These are phyloP conservation scores for Blera fallax DNA, from an alignment of 2,888 invertebrate species.

Conservation along the genomic window DNA sequence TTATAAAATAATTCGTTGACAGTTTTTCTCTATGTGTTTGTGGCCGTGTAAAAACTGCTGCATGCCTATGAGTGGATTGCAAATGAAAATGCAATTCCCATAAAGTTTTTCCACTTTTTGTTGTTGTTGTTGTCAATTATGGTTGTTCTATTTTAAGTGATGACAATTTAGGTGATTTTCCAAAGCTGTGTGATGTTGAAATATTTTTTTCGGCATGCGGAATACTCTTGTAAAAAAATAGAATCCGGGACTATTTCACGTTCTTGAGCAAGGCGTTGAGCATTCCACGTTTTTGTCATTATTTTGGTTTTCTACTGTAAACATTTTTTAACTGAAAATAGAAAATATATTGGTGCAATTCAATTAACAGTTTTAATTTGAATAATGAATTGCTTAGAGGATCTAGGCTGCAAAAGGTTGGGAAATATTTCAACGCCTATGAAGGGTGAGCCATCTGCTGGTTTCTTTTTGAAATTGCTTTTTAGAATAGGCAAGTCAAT, in stretches of 20 bases:
- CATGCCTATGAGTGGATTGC: not conserved
- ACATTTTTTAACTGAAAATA: too few species aligned
- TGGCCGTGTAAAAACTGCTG: not conserved
- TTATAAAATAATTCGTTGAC: slow-evolving; percentile 49
- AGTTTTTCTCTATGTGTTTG: not conserved
- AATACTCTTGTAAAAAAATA: not conserved
- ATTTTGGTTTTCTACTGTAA: too few species aligned
- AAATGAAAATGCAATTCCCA: slow-evolving; percentile 26
- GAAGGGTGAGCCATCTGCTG: too few species aligned
- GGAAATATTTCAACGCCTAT: too few species aligned
- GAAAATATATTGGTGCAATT: too few species aligned
- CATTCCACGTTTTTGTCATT: too few species aligned
- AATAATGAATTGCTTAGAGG: too few species aligned
- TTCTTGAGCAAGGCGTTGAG: too few species aligned
- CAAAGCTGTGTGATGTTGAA: not conserved
- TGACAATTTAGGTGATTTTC: not conserved
- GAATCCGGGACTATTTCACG: not conserved
- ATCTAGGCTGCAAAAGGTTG: too few species aligned
- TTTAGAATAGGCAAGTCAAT: too few species aligned
- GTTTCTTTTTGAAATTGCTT: too few species aligned
- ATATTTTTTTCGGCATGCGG: not conserved
- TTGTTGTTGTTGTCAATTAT: not conserved
- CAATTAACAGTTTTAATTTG: too few species aligned
- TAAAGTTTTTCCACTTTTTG: slow-evolving; percentile 8
- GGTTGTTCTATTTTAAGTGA: slow-evolving; percentile 9